These are phyloP conservation scores for Barnardius zonarius DNA, from an alignment of 2,113 vertebrate genomes.

Conservation along the genomic window DNA sequence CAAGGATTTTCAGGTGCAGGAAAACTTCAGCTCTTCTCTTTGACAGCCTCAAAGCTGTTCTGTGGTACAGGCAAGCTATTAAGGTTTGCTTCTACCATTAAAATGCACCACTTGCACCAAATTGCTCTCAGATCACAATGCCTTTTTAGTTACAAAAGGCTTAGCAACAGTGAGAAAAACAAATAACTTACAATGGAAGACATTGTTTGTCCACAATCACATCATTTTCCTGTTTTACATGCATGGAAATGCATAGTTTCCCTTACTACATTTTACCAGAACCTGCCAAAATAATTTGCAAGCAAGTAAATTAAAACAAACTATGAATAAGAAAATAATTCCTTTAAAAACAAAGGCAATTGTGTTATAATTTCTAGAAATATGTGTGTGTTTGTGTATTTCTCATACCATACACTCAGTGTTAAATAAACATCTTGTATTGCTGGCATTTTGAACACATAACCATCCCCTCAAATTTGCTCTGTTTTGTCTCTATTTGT, in stretches of 20 bases:
- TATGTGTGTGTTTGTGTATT: neutral
- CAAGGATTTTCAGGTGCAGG: neutral
- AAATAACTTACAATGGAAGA: constrained; percentile 6
- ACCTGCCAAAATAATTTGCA: constrained; percentile 26
- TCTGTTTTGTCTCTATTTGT: neutral
- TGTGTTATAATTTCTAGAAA: neutral
- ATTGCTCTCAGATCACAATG: neutral
- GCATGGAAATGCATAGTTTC: constrained; percentile 29
- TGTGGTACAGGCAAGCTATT: neutral
- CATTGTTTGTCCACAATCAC: constrained; percentile 34
- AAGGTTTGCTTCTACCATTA: neutral
- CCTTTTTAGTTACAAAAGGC: neutral
- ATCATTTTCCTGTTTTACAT: constrained; percentile 14
- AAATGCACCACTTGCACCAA: neutral
- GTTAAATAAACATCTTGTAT: neutral
- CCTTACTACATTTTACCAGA: neutral
- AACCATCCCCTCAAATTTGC: neutral
- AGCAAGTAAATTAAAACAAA: constrained; percentile 34
- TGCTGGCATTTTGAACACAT: fast-evolving
- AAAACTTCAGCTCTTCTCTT: neutral
- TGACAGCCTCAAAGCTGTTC: neutral
- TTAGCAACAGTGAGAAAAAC: constrained; percentile 23
- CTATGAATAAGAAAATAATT: constrained; percentile 9
- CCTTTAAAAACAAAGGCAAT: constrained; percentile 40
- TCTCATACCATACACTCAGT: neutral